A percentile compares a stretch with the other conserved stretches of the same genome.
These are phyloP conservation scores for Myiopsitta monachus DNA, from an alignment of 2,113 vertebrate species.

Conservation along the genomic window DNA sequence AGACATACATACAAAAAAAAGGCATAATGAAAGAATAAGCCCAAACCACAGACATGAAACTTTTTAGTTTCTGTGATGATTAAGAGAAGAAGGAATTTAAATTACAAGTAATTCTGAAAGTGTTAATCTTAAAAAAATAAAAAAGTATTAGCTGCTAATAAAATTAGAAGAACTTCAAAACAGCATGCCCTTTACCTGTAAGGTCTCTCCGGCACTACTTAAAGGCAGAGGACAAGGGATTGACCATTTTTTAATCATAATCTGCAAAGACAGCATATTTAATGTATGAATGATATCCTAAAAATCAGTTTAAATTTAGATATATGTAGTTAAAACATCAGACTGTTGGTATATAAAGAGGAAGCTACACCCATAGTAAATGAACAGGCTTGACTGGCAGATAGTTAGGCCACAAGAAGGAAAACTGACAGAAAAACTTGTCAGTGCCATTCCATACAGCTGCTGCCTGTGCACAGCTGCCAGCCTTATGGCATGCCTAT, in stretches of 20 bases:
- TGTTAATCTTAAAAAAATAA: background rate
- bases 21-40: background rate
- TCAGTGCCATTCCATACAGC: background rate
- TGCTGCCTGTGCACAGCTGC: slow-evolving; percentile 25
- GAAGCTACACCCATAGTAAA: background rate
- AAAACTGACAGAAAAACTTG: background rate
- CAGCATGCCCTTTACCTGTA: slow-evolving; percentile 64
- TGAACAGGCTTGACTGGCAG: background rate
- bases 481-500: slow-evolving; percentile 13
- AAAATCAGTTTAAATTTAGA: background rate
- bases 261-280: slow-evolving; percentile 71
- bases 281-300: background rate
- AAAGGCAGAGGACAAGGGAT: slow-evolving; percentile 88
- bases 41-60: slow-evolving; percentile 4
- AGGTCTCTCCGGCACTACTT: slow-evolving; percentile 59
- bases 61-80: background rate
- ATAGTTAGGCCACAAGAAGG: background rate
- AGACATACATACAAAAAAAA: slow-evolving; percentile 57
- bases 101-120: background rate
- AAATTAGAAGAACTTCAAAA: slow-evolving; percentile 29
- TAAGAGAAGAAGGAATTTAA: slow-evolving; percentile 47
- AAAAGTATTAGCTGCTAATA: slow-evolving; percentile 28
- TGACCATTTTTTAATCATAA: slow-evolving; percentile 90
- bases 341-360: background rate
- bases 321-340: background rate